Evolutionary conservation across 2,797 vertebrate species (phyloP).

Genomic region (Monodelphis domestica): DNA sequence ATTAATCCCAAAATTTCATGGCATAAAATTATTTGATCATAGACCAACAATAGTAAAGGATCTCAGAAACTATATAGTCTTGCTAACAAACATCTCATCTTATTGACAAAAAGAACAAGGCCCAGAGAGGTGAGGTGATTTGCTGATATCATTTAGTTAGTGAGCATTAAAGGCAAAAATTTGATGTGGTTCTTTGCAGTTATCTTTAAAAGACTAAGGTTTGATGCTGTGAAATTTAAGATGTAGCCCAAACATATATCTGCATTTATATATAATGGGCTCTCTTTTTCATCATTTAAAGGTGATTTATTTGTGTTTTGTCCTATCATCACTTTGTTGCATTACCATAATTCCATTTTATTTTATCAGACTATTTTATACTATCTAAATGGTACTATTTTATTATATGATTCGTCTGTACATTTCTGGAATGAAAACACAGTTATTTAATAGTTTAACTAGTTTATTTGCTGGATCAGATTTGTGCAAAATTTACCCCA

Average conservation of each 20-base stretch:
- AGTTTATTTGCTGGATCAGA: constrained; percentile 36
- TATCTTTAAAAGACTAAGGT: constrained; percentile 24
- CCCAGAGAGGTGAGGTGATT: too few species aligned
- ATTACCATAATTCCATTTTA: constrained; percentile 63
- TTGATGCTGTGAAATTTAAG: constrained; percentile 10
- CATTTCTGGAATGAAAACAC: constrained; percentile 68
- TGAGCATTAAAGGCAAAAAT: not conserved
- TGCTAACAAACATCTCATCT: too few species aligned
- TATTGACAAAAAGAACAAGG: too few species aligned
- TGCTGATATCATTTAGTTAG: not conserved
- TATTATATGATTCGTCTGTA: constrained; percentile 65
- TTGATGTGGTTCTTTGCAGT: not conserved
- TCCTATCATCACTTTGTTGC: constrained; percentile 55
- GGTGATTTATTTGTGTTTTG: constrained; percentile 54
- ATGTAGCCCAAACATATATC: constrained; percentile 47
- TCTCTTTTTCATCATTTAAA: constrained; percentile 13
- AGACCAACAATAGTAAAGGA: too few species aligned
- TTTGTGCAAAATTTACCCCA: not conserved
- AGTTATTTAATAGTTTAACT: constrained; percentile 58
- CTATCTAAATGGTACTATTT: too few species aligned
- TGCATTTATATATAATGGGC: constrained; percentile 5
- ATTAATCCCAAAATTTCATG: too few species aligned
- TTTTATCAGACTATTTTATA: too few species aligned
- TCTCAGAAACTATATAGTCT: too few species aligned
- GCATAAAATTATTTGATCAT: too few species aligned